A percentile compares a stretch with the other conserved stretches of the same genome.
phyloP scores from a whole-genome alignment of 2,113 vertebrate species.

The Cheilinus undulatus region DNA sequence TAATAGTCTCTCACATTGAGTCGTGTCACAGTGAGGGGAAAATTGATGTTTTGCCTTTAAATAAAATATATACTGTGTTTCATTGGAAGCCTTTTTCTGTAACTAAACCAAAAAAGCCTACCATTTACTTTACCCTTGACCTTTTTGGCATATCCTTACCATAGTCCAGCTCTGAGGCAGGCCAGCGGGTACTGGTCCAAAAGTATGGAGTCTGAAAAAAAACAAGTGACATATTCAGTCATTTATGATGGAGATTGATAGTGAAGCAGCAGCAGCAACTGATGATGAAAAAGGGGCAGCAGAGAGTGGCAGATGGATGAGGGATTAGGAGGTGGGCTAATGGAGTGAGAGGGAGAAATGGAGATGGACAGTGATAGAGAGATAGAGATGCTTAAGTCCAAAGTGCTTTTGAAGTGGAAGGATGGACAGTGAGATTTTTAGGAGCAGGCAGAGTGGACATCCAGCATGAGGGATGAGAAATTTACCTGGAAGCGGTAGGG shows the following conservation, averaged over 20 bases:
- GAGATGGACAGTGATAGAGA: background rate
- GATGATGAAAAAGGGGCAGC: slow-evolving; percentile 14
- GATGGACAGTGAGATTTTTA: background rate
- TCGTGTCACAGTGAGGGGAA: no score
- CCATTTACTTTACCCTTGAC: background rate
- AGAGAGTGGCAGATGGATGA: slow-evolving; percentile 27
- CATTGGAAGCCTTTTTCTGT: no score
- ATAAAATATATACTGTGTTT: no score
- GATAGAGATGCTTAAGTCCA: background rate
- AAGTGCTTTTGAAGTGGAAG: background rate
- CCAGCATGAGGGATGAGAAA: background rate
- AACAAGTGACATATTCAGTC: background rate
- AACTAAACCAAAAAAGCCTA: background rate
- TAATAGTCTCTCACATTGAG: background rate
- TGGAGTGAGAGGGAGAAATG: slow-evolving; percentile 72
- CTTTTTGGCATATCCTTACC: slow-evolving; percentile 82
- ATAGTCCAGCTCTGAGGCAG: slow-evolving; percentile 91
- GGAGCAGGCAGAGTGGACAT: background rate
- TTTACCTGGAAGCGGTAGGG: slow-evolving; percentile 94
- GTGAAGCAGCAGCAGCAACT: slow-evolving; percentile 75
- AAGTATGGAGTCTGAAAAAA: slow-evolving; percentile 91
- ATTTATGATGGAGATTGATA: slow-evolving; percentile 76
- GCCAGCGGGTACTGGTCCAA: slow-evolving; percentile 93
- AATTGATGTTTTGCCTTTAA: no score
- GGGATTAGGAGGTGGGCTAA: slow-evolving; percentile 42